These are phyloP conservation scores for Dinoponera quadriceps DNA, from an alignment of 1,140 invertebrate species.

Conservation along the genomic window DNA sequence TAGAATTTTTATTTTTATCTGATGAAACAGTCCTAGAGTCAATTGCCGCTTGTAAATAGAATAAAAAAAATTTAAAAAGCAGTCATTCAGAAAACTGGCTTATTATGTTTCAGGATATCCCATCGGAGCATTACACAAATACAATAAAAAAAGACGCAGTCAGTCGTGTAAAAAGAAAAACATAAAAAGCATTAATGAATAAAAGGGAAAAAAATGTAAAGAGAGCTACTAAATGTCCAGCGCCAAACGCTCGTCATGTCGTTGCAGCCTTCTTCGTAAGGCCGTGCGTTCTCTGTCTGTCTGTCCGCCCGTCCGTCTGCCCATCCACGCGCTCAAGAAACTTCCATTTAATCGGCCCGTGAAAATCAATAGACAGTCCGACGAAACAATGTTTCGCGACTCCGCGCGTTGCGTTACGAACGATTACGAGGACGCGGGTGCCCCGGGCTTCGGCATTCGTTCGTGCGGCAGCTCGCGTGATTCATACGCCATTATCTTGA, in stretches of 20 bases:
- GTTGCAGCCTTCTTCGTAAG: slow-evolving; percentile 23
- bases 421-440: neutral
- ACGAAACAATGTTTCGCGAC: slow-evolving; percentile 43
- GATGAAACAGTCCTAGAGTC: too few relatives aligned
- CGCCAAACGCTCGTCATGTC: neutral
- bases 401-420: neutral
- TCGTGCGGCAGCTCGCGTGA: slow-evolving; percentile 24
- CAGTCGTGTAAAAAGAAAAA: too few relatives aligned
- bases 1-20: too few relatives aligned
- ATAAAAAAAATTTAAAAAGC: too few relatives aligned
- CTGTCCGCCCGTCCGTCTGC: too few relatives aligned
- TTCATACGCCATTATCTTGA: neutral
- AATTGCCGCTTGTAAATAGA: too few relatives aligned
- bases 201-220: too few relatives aligned
- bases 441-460: neutral
- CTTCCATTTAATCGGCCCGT: slow-evolving; percentile 43
- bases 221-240: neutral
- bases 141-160: too few relatives aligned
- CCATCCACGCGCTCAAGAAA: slow-evolving; percentile 6
- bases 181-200: too few relatives aligned
- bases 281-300: neutral
- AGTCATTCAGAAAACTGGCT: too few relatives aligned
- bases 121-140: too few relatives aligned
- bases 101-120: too few relatives aligned
- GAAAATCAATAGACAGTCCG: slow-evolving; percentile 51